Conservation (phyloP, 64 coral and sea anemone genomes). For the Orbicella faveolata region DNA sequence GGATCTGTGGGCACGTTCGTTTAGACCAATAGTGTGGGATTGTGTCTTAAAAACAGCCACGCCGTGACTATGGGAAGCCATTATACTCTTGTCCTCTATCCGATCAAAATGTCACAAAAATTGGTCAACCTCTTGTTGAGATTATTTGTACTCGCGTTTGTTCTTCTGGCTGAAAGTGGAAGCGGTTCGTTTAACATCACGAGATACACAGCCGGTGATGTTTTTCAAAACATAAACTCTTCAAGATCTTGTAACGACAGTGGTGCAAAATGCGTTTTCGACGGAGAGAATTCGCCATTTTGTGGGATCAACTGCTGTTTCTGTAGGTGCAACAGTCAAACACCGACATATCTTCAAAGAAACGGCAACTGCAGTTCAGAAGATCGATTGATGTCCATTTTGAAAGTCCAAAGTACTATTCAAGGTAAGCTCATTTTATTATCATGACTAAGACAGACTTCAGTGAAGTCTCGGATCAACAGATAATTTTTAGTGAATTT, state of each 20-base stretch:
- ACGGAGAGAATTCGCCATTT: conserved; percentile 32
- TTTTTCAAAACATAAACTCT: conserved; percentile 24
- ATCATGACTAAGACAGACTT: not conserved
- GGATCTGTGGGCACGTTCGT: conserved; percentile 12
- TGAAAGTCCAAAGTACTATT: conserved; percentile 20
- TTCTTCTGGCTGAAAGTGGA: conserved; percentile 14
- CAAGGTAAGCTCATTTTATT: conserved; percentile 8
- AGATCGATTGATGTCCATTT: conserved; percentile 10
- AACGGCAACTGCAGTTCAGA: conserved; percentile 19
- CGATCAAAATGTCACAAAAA: conserved; percentile 25
- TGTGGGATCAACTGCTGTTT: conserved; percentile 7
- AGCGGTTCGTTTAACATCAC: conserved; percentile 23
- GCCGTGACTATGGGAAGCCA: not conserved
- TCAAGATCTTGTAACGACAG: conserved; percentile 28
- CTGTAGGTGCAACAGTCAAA: not conserved
- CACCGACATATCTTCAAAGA: conserved; percentile 17
- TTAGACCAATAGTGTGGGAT: not conserved
- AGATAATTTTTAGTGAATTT: not conserved
- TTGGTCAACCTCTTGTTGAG: not conserved
- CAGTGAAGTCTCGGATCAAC: not conserved
- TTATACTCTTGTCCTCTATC: not conserved
- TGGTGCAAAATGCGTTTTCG: conserved; percentile 9
- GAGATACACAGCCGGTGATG: conserved; percentile 14
- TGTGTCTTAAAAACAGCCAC: not conserved
- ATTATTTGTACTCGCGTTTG: not conserved